These are phyloP conservation scores for Pterostichus niger DNA, from an alignment of 2,888 invertebrate genomes.

Conservation along the genomic window DNA sequence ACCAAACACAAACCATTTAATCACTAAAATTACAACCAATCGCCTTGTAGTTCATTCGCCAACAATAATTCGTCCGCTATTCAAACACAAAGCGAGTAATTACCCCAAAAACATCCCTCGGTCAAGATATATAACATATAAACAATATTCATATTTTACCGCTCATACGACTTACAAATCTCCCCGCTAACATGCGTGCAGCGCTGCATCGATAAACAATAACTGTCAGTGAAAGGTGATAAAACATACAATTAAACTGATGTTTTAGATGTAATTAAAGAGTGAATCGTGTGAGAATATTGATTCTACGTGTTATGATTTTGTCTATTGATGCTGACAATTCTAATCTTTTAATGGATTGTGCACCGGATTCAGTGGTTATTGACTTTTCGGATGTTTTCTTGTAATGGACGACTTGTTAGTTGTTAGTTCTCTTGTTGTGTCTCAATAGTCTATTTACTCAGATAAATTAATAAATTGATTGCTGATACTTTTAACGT, in stretches of 20 bases:
- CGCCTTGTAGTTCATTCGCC: background rate
- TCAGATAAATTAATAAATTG: no score
- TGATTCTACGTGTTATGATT: background rate
- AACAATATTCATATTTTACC: constrained; percentile 9
- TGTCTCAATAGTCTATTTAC: no score
- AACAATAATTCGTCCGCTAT: background rate
- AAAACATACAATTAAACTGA: no score
- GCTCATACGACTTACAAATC: background rate
- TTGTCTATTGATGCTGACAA: background rate
- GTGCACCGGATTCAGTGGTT: no score
- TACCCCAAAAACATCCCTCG: background rate
- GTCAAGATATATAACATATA: constrained; percentile 9
- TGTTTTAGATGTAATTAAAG: no score
- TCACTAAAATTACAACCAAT: constrained; percentile 10
- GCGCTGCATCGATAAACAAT: background rate
- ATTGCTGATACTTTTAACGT: no score
- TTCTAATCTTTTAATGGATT: constrained; percentile 1
- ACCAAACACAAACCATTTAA: background rate
- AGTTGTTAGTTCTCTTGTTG: no score
- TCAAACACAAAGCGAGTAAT: constrained; percentile 11
- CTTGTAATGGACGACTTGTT: no score
- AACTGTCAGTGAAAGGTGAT: background rate
- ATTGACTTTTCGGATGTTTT: no score
- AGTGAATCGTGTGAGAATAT: background rate
- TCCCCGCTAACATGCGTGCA: background rate